Conservation (phyloP, 2,113 vertebrate genomes). For the Elephantulus edwardii region DNA sequence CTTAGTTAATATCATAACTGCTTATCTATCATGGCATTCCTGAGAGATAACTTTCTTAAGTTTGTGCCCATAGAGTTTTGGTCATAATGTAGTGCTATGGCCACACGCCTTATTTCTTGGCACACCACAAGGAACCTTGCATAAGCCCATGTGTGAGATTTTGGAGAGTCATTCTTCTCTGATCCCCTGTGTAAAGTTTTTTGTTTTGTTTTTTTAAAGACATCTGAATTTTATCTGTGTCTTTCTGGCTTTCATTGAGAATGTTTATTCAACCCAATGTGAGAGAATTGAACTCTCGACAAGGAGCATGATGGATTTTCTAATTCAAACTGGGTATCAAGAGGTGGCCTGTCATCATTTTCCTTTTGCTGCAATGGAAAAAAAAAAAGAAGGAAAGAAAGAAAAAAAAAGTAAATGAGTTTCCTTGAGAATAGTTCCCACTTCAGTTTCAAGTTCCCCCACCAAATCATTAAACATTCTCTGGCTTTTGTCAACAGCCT, state of each 20-base stretch:
- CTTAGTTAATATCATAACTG: slow-evolving; percentile 52
- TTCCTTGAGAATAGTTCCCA: slow-evolving; percentile 79
- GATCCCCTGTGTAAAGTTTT: slow-evolving; percentile 56
- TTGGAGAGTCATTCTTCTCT: slow-evolving; percentile 66
- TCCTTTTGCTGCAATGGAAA: slow-evolving; percentile 81
- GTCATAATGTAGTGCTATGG: neutral
- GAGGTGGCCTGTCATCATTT: slow-evolving; percentile 86
- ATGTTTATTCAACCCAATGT: slow-evolving; percentile 83
- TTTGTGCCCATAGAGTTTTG: slow-evolving; percentile 44
- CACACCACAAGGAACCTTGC: slow-evolving; percentile 51
- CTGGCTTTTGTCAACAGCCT: slow-evolving; percentile 89
- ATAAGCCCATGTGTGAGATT: slow-evolving; percentile 73
- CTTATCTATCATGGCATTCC: slow-evolving; percentile 70
- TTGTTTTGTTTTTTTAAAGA: slow-evolving; percentile 76
- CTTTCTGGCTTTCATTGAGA: slow-evolving; percentile 83
- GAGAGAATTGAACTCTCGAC: slow-evolving; percentile 83
- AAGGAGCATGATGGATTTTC: slow-evolving; percentile 85
- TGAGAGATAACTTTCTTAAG: slow-evolving; percentile 57
- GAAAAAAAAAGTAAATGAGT: slow-evolving; percentile 80
- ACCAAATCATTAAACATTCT: slow-evolving; percentile 86
- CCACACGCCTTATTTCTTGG: slow-evolving; percentile 54
- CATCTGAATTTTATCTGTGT: slow-evolving; percentile 84
- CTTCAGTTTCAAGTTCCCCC: slow-evolving; percentile 85
- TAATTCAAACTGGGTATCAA: slow-evolving; percentile 86
- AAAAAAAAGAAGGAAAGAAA: slow-evolving; percentile 69